Evolutionary conservation across 2,888 invertebrate species (phyloP).

Genomic region (Metacarcinus magister): DNA sequence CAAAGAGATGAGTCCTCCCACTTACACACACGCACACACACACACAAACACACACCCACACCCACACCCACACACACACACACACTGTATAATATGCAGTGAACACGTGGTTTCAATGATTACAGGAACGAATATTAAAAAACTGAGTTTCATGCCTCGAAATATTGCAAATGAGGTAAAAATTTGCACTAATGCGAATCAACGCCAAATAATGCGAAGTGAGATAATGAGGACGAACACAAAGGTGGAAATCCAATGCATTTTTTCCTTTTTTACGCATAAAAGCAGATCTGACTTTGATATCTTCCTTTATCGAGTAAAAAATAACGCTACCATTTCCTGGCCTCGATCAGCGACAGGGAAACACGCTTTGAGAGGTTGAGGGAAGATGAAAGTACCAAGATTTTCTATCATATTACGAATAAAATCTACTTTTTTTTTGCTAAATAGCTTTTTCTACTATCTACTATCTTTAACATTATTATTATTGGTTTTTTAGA

Average conservation of each 20-base stretch:
- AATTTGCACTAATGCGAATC: neutral
- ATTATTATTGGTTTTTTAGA: neutral
- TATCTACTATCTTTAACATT: too few relatives aligned
- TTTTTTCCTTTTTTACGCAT: neutral
- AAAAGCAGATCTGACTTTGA: neutral
- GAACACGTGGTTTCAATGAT: neutral
- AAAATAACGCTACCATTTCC: neutral
- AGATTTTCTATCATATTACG: neutral
- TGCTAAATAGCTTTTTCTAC: too few relatives aligned
- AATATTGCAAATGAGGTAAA: conserved; percentile 36
- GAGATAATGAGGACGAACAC: conserved; percentile 23
- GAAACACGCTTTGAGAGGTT: neutral
- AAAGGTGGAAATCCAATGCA: conserved; percentile 2
- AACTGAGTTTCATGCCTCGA: neutral
- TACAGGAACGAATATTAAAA: neutral
- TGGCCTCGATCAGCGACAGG: neutral
- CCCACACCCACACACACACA: conserved; percentile 1
- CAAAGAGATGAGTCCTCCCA: neutral
- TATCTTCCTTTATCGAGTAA: neutral
- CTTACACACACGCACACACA: neutral
- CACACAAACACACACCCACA: neutral
- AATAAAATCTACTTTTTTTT: neutral
- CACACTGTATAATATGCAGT: neutral
- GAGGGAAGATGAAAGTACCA: neutral
- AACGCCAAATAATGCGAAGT: neutral